Percentiles rank a stretch among this genome's conserved stretches.
Evolutionary conservation across 1,140 invertebrate species (phyloP).

Genomic region (Bombus sibiricus): DNA sequence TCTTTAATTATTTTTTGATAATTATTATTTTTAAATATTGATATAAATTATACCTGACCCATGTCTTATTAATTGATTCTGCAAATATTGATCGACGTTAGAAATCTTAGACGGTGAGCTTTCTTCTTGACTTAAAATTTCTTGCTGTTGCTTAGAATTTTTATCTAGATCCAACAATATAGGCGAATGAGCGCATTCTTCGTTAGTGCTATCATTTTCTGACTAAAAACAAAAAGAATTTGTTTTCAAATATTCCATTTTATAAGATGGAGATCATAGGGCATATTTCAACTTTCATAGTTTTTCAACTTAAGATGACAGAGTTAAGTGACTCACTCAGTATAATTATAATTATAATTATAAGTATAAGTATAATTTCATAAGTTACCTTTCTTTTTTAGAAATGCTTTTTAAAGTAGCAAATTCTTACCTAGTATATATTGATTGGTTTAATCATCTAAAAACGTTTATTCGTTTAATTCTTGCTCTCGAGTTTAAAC

Average conservation of each 20-base stretch:
- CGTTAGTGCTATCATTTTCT: constrained; percentile 78
- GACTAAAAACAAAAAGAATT: constrained; percentile 64
- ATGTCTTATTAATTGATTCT: constrained; percentile 49
- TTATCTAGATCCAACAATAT: constrained; percentile 79
- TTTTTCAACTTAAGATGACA: too few relatives aligned
- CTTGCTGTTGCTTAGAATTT: constrained; percentile 75
- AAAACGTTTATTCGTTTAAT: not conserved
- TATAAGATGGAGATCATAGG: too few relatives aligned
- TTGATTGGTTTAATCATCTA: not conserved
- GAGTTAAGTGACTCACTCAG: too few relatives aligned
- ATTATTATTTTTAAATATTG: not conserved
- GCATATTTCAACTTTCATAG: too few relatives aligned
- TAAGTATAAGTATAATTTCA: too few relatives aligned
- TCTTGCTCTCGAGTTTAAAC: not conserved
- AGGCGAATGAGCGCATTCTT: constrained; percentile 74
- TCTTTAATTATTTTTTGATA: not conserved
- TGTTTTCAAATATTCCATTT: too few relatives aligned
- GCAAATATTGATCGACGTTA: constrained; percentile 50
- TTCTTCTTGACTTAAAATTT: constrained; percentile 35
- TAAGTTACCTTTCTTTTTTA: too few relatives aligned
- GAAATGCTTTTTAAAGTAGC: too few relatives aligned
- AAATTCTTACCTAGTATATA: not conserved
- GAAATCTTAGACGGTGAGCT: constrained; percentile 1
- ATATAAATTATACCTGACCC: constrained; percentile 14
- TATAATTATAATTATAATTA: too few relatives aligned